These are phyloP conservation scores for Hydrolagus affinis DNA, from an alignment of 2,113 vertebrate species.

Conservation along the genomic window DNA sequence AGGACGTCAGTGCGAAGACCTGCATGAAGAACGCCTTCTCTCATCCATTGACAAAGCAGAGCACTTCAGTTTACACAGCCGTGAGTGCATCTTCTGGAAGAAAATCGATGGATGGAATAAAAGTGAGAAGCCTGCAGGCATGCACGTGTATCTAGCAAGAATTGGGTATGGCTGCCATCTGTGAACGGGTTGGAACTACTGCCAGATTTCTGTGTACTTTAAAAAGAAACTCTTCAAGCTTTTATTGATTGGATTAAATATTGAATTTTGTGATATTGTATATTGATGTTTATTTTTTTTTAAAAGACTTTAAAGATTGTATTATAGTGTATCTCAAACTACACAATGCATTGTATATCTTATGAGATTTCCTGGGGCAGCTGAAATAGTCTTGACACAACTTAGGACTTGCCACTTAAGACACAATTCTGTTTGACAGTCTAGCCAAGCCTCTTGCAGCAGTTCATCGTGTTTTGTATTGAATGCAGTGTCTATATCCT, in stretches of 20 bases:
- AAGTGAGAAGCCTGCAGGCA: slow-evolving; percentile 45
- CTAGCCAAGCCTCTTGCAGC: slow-evolving; percentile 44
- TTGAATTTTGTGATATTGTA: slow-evolving; percentile 38
- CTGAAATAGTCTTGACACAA: slow-evolving; percentile 39
- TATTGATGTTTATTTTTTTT: slow-evolving; percentile 41
- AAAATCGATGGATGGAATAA: slow-evolving; percentile 51
- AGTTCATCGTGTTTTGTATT: slow-evolving; percentile 47
- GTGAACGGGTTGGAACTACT: slow-evolving; percentile 44
- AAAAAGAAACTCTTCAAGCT: slow-evolving; percentile 25
- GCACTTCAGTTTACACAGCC: slow-evolving; percentile 67
- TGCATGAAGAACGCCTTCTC: slow-evolving; percentile 53
- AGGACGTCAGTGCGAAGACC: slow-evolving; percentile 58
- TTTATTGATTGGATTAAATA: slow-evolving; percentile 39
- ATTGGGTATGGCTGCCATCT: slow-evolving; percentile 53
- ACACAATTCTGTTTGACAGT: slow-evolving; percentile 40
- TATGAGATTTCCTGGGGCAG: slow-evolving; percentile 41
- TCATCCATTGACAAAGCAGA: slow-evolving; percentile 59
- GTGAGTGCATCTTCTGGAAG: slow-evolving; percentile 56
- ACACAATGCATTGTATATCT: slow-evolving; percentile 38
- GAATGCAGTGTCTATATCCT: slow-evolving; percentile 39
- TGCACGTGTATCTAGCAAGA: slow-evolving; percentile 41
- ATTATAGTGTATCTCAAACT: slow-evolving; percentile 38
- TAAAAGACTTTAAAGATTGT: slow-evolving; percentile 46
- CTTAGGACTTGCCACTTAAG: slow-evolving; percentile 48
- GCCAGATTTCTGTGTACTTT: slow-evolving; percentile 51